phyloP scores from a whole-genome alignment of 2,888 invertebrate genomes.

The Anthoptus insignis region DNA sequence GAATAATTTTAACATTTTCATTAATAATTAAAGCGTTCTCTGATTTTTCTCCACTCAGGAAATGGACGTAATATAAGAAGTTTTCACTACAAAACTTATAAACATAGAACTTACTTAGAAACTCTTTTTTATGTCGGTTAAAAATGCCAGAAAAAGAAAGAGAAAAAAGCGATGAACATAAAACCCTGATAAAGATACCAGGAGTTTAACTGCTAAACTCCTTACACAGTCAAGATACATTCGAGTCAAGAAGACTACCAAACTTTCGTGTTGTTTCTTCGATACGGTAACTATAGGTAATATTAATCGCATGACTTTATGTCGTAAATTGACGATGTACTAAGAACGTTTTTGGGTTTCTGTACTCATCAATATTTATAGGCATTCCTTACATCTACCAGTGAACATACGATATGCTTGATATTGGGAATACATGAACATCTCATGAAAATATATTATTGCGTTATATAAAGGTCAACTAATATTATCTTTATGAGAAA shows the following conservation, averaged over 20 bases:
- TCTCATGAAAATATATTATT: not conserved
- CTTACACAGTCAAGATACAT: no score
- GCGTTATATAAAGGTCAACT: no score
- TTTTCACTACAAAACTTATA: no score
- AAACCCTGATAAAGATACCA: not conserved
- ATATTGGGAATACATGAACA: not conserved
- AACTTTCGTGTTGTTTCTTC: slow-evolving; percentile 42
- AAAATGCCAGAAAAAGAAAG: no score
- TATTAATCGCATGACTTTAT: slow-evolving; percentile 79
- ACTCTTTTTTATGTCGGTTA: no score
- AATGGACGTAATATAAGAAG: no score
- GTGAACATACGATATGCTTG: not conserved
- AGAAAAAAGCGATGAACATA: no score
- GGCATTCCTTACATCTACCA: slow-evolving; percentile 33
- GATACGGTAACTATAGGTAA: slow-evolving; percentile 60
- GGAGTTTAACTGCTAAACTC: not conserved
- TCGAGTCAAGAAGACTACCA: not conserved
- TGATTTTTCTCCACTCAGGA: no score
- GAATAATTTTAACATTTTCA: not conserved
- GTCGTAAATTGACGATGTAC: slow-evolving; percentile 66
- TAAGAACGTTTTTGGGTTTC: slow-evolving; percentile 76
- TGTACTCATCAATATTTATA: slow-evolving; percentile 82
- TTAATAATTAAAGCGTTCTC: no score
- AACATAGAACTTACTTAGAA: no score
- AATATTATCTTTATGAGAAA: no score